Evolutionary conservation across 2,797 vertebrate species (phyloP).

Genomic region (Esox masquinongy): DNA sequence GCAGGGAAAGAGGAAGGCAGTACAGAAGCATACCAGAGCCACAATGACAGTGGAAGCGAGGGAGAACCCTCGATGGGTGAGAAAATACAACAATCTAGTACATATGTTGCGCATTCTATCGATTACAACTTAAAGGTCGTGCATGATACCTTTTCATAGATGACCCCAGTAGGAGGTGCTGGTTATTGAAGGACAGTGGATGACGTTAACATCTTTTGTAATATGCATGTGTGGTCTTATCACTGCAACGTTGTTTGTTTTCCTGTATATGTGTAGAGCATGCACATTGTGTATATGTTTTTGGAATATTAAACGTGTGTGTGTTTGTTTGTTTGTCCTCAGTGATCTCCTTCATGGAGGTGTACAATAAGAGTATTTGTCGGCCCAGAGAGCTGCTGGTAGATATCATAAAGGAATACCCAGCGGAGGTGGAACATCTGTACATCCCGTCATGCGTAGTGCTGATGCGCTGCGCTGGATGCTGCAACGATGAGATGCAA

Average conservation of each 20-base stretch:
- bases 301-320: background rate
- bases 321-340: conserved; percentile 17
- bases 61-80: background rate
- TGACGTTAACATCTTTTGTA: background rate
- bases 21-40: background rate
- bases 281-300: background rate
- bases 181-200: background rate
- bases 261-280: background rate
- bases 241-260: too few relatives aligned
- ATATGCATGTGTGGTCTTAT: background rate
- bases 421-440: conserved; percentile 94
- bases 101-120: background rate
- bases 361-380: conserved; percentile 92
- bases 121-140: background rate
- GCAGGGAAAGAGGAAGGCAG: conserved; percentile 8
- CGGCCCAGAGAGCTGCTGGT: conserved; percentile 92
- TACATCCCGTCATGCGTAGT: conserved; percentile 97
- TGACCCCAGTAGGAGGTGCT: background rate
- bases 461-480: conserved; percentile 91
- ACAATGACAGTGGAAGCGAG: background rate
- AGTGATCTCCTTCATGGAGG: conserved; percentile 93
- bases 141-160: background rate
- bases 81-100: background rate
- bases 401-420: conserved; percentile 96
- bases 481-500: conserved; percentile 91